Evolutionary conservation across 2,888 invertebrate species (phyloP).

Genomic region (Silvanus unidentatus): DNA sequence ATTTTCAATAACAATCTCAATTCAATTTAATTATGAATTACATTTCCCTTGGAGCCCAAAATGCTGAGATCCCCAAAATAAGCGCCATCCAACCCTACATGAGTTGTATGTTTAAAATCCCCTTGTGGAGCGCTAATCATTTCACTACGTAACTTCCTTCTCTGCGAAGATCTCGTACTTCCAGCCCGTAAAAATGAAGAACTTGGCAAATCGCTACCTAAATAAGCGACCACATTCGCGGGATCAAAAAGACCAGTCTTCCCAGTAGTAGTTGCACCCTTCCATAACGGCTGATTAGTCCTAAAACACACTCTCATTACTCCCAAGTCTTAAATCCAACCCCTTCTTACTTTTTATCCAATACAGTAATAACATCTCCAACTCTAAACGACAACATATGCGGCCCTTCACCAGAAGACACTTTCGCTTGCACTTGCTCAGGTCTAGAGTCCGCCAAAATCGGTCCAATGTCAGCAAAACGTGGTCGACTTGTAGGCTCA

Average conservation of each 20-base stretch:
- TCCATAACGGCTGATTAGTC: conserved; percentile 72
- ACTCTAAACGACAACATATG: conserved; percentile 75
- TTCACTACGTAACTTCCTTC: conserved; percentile 70
- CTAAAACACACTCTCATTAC: conserved; percentile 33
- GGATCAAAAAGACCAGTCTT: conserved; percentile 93
- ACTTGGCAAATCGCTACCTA: conserved; percentile 68
- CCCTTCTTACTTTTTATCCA: conserved; percentile 76
- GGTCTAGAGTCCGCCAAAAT: conserved; percentile 81
- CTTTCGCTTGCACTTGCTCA: conserved; percentile 84
- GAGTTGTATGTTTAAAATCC: conserved; percentile 90
- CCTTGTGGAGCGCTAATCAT: conserved; percentile 98
- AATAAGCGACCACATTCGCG: conserved; percentile 78
- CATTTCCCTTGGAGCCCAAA: conserved; percentile 51
- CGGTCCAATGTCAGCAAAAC: conserved; percentile 77
- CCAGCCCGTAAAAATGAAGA: conserved; percentile 50
- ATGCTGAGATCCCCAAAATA: conserved; percentile 91
- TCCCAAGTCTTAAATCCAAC: not conserved
- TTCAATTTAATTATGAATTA: conserved; percentile 24
- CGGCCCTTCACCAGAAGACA: conserved; percentile 47
- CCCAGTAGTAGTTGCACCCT: conserved; percentile 81
- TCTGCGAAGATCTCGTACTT: conserved; percentile 56
- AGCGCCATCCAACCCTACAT: conserved; percentile 94
- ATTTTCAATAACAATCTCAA: conserved; percentile 5
- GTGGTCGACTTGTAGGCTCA: conserved; percentile 80
- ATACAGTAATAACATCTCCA: conserved; percentile 87